A percentile compares a stretch with the other conserved stretches of the same genome.
Evolutionary conservation across 1,140 invertebrate genomes (phyloP).

Genomic region (Leptopilina clavipes): DNA sequence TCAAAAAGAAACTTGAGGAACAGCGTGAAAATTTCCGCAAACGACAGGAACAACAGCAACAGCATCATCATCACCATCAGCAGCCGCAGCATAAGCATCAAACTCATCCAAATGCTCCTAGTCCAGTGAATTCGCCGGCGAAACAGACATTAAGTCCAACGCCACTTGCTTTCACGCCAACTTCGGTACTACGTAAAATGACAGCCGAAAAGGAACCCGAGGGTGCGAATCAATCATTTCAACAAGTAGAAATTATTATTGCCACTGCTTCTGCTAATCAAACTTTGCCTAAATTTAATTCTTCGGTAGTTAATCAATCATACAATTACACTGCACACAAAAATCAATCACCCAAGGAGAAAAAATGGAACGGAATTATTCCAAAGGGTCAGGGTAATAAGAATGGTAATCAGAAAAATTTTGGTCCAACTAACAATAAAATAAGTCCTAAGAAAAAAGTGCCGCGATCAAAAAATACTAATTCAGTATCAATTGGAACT

Average conservation of each 20-base stretch:
- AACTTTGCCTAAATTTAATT: constrained; percentile 2
- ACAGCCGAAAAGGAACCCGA: constrained; percentile 89
- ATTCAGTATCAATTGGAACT: not conserved
- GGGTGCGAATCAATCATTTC: constrained; percentile 66
- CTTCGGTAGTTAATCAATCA: not conserved
- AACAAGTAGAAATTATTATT: constrained; percentile 44
- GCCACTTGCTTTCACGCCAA: constrained; percentile 90
- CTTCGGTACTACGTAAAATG: constrained; percentile 93
- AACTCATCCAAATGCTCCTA: constrained; percentile 56
- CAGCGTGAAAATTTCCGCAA: constrained; percentile 88
- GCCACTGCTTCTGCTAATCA: constrained; percentile 32
- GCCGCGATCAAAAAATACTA: not conserved
- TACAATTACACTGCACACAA: not conserved
- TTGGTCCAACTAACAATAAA: not conserved
- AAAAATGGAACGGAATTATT: not conserved
- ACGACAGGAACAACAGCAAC: constrained; percentile 82
- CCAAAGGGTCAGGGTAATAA: constrained; percentile 5
- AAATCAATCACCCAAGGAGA: not conserved
- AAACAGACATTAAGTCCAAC: constrained; percentile 76
- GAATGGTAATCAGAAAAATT: not conserved
- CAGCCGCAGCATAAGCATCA: constrained; percentile 67
- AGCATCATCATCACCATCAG: constrained; percentile 67
- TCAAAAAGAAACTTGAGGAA: constrained; percentile 91
- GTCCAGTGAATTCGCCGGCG: constrained; percentile 69
- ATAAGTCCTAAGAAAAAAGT: constrained; percentile 1